Evolutionary conservation across 2,888 invertebrate species (phyloP).

Genomic region (Ellobium chinense): DNA sequence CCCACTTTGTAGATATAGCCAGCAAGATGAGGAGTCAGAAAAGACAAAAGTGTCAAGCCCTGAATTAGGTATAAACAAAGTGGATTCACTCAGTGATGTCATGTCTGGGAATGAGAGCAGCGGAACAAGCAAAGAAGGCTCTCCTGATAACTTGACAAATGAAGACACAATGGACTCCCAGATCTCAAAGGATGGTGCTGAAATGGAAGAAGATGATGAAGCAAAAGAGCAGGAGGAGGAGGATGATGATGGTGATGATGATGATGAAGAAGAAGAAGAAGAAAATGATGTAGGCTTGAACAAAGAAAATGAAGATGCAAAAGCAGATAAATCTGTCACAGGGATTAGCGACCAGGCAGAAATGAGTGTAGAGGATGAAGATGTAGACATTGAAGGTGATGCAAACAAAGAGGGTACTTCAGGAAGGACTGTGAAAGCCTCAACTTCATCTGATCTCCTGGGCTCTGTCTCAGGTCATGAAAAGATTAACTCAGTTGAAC

Average conservation of each 20-base stretch:
- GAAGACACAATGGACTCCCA: conserved; percentile 45
- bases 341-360: conserved; percentile 36
- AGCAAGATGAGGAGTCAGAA: background rate
- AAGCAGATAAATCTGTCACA: conserved; percentile 26
- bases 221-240: conserved; percentile 46
- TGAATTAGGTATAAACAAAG: background rate
- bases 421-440: conserved; percentile 27
- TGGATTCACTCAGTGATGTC: conserved; percentile 18
- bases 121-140: conserved; percentile 37
- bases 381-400: conserved; percentile 66
- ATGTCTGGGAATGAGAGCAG: background rate
- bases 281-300: conserved; percentile 53
- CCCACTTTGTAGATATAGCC: conserved; percentile 48
- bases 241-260: conserved; percentile 46
- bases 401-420: conserved; percentile 46
- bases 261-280: conserved; percentile 28
- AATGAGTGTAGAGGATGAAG: conserved; percentile 59
- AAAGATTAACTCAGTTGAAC: background rate
- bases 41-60: background rate
- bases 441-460: conserved; percentile 4
- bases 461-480: conserved; percentile 15
- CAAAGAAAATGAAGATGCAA: conserved; percentile 38
- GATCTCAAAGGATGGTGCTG: conserved; percentile 30
- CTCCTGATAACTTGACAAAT: conserved; percentile 31
- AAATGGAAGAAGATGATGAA: conserved; percentile 49